These are phyloP conservation scores for Periphyllus acericola DNA, from an alignment of 2,888 invertebrate species.

Conservation along the genomic window DNA sequence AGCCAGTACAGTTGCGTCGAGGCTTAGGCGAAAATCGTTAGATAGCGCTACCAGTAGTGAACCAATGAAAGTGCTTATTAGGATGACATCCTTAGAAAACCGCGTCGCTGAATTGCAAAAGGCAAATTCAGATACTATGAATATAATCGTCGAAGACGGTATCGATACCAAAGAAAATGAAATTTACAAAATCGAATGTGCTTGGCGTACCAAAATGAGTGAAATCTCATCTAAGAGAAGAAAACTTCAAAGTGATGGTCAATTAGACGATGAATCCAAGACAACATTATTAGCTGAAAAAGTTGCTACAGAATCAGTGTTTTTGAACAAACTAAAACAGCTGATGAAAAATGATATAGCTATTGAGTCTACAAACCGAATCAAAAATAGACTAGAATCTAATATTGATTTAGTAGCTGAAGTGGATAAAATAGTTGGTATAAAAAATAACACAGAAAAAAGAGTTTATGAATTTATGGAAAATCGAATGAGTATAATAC, in stretches of 20 bases:
- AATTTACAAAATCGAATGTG: constrained; percentile 71
- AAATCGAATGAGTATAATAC: constrained; percentile 7
- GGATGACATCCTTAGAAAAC: constrained; percentile 80
- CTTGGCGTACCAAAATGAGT: constrained; percentile 76
- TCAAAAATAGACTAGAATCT: constrained; percentile 14
- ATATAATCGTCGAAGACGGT: constrained; percentile 63
- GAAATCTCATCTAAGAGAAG: constrained; percentile 77
- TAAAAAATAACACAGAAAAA: constrained; percentile 42
- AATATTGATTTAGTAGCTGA: neutral
- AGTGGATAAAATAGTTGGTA: constrained; percentile 22
- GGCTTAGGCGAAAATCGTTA: constrained; percentile 78
- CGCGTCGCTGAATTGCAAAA: constrained; percentile 75
- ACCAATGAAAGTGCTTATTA: constrained; percentile 82
- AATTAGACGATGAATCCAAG: constrained; percentile 76
- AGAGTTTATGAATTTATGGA: constrained; percentile 46
- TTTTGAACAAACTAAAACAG: constrained; percentile 65
- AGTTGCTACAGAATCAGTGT: constrained; percentile 81
- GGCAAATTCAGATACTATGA: constrained; percentile 65
- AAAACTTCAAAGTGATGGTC: constrained; percentile 74
- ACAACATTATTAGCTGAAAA: constrained; percentile 81
- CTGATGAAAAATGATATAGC: constrained; percentile 47
- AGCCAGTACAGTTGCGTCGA: constrained; percentile 69
- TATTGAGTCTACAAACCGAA: constrained; percentile 26
- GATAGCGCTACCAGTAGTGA: constrained; percentile 79
- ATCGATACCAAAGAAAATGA: constrained; percentile 65